Base-by-base conservation (phyloP, 2,797 vertebrate genomes). In the Jordanella pulchra region DNA sequence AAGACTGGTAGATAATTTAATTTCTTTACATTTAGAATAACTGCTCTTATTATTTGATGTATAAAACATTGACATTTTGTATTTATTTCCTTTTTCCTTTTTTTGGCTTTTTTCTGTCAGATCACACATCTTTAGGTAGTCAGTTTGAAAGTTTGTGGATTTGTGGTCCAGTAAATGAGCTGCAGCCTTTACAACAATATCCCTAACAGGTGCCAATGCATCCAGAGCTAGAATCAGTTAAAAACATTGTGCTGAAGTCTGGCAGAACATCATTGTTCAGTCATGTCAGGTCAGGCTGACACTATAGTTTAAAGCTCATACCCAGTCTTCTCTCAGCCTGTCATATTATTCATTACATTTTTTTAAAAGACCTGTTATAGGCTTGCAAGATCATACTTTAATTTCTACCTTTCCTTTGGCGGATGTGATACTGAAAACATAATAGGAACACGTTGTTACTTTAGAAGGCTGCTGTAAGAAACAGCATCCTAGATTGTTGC, bases 211-310 rank as follows among this genome's bases (percentile, higher is more conserved):
- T 23, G 15, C 21, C 0, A 18, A 28, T 67, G 56, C 14, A 65
- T 72, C 58, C 12, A 35, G 27, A 61, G 45, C 27, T 66, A 25
- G 2, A 61, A 25, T 75, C 66, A 18, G 53, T 21, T 28, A 27
- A 54, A 42, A 1, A 48, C 27, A 61, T 3, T 56, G 15, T 56
- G 17, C 27, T 60, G 4, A 75, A 72, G 51, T 23, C 54, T 45
- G 25, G 54, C 60, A 77, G 67, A 64, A 69, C 69, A 75, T 73
- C 23, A 70, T 14, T 72, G 54, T n/a, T 65, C 28, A n/a, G 6
- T 60, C 5, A 5, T 17, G 74, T 44, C 12, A 5, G 67, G 14
- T 69, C 65, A 77, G 56, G 1, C 39, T 72, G 74, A 75, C 53
- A 30, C 50, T 27, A 25, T n/a, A 70, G 5, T 64, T 30, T 35